Evolutionary conservation across 1,140 invertebrate genomes (phyloP).

Genomic region (Pseudomyrmex pallidus): DNA sequence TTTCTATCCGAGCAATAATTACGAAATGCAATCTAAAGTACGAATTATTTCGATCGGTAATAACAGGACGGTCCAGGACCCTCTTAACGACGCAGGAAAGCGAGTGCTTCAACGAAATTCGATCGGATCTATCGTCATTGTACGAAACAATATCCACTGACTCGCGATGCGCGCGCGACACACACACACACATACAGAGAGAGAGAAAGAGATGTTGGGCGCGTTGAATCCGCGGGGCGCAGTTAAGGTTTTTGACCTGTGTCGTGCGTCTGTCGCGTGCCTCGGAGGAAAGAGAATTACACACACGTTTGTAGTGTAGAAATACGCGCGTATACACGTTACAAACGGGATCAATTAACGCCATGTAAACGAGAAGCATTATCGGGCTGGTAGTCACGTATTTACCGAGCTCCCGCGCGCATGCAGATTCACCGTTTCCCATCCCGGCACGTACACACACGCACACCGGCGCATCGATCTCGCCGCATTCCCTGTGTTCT

Average conservation of each 20-base stretch:
- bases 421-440: constrained; percentile 7
- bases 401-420: constrained; percentile 9
- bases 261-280: not conserved
- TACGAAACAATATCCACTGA: constrained; percentile 26
- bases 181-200: not conserved
- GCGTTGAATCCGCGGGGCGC: no score
- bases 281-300: no score
- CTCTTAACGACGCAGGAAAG: not conserved
- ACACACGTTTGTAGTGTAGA: not conserved
- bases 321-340: constrained; percentile 29
- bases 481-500: not conserved
- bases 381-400: constrained; percentile 42
- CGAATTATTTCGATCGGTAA: no score
- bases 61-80: no score
- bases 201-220: no score
- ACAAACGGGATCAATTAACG: constrained; percentile 63
- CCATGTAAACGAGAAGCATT: constrained; percentile 36
- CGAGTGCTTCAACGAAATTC: not conserved
- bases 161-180: not conserved
- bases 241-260: not conserved
- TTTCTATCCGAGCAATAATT: no score
- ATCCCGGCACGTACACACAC: constrained; percentile 6
- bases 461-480: constrained; percentile 46
- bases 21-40: no score
- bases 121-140: not conserved